A percentile compares a stretch with the other conserved stretches of the same genome.
Conservation (phyloP, 2,113 vertebrate genomes). For the Numenius arquata region DNA sequence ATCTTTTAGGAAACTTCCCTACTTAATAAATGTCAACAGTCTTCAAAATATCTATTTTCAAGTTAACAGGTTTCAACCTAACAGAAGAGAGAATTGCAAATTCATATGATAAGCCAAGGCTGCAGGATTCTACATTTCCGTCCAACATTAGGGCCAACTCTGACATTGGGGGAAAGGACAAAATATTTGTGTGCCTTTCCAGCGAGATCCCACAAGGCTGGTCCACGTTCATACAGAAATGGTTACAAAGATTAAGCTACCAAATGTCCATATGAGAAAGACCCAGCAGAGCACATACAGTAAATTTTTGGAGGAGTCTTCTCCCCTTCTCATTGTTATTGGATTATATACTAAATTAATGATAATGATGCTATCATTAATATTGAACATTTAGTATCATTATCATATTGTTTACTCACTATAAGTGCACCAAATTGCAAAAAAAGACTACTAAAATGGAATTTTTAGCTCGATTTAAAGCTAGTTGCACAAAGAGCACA, state of each 20-base stretch:
- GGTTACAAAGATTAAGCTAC: neutral
- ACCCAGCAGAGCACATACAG: neutral
- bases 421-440: neutral
- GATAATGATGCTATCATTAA: neutral
- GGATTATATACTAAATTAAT: neutral
- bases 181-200: neutral
- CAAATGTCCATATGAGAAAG: neutral
- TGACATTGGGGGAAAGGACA: neutral
- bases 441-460: neutral
- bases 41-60: neutral
- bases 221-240: neutral
- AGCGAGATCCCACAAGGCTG: neutral
- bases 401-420: neutral
- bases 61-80: neutral
- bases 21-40: neutral
- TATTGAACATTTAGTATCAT: neutral
- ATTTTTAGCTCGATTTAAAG: neutral
- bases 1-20: neutral
- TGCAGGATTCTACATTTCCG: neutral
- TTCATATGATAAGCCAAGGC: fast-evolving
- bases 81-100: neutral
- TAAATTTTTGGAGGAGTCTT: neutral
- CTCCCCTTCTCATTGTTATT: neutral
- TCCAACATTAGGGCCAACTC: neutral
- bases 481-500: too few relatives aligned